These are phyloP conservation scores for Drosophila ustulata DNA, from an alignment of 2,888 invertebrate genomes.

Conservation along the genomic window DNA sequence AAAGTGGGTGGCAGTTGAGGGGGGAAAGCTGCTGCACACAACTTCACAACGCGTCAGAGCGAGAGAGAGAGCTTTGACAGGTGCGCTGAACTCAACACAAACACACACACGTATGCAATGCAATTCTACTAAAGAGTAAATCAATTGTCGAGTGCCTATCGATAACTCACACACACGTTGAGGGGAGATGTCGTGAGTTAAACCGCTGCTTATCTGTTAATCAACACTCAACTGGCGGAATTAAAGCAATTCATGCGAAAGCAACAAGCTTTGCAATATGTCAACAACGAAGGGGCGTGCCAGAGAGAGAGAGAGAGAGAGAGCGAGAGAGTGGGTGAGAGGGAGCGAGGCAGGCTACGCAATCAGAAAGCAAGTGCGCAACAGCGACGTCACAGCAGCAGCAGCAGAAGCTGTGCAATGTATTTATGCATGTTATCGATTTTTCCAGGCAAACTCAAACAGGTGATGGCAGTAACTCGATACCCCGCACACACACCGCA, in stretches of 20 bases:
- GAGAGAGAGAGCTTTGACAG: conserved; percentile 14
- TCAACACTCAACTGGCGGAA: conserved; percentile 4
- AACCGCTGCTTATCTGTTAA: not conserved
- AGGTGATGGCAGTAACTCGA: conserved; percentile 8
- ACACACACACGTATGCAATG: not conserved
- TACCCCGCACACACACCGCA: conserved; percentile 42
- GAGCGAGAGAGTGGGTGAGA: conserved; percentile 6
- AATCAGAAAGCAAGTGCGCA: conserved; percentile 53
- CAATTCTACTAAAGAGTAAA: conserved; percentile 3
- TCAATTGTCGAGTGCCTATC: conserved; percentile 24
- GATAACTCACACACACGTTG: conserved; percentile 9
- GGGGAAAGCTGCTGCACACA: conserved; percentile 9
- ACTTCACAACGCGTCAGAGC: not conserved
- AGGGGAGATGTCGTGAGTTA: conserved; percentile 4
- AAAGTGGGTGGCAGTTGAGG: conserved; percentile 19
- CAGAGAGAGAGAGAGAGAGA: not conserved
- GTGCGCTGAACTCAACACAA: not conserved
- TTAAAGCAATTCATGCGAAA: conserved; percentile 2
- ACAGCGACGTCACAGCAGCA: conserved; percentile 29
- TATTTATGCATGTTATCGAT: conserved; percentile 12
- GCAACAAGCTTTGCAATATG: conserved; percentile 12
- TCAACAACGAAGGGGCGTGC: conserved; percentile 8
- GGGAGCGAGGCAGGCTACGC: conserved; percentile 38
- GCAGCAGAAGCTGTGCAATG: conserved; percentile 1
- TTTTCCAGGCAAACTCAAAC: conserved; percentile 21